Base-by-base conservation (phyloP, 2,888 invertebrate species). In the Frankliniella fusca region DNA sequence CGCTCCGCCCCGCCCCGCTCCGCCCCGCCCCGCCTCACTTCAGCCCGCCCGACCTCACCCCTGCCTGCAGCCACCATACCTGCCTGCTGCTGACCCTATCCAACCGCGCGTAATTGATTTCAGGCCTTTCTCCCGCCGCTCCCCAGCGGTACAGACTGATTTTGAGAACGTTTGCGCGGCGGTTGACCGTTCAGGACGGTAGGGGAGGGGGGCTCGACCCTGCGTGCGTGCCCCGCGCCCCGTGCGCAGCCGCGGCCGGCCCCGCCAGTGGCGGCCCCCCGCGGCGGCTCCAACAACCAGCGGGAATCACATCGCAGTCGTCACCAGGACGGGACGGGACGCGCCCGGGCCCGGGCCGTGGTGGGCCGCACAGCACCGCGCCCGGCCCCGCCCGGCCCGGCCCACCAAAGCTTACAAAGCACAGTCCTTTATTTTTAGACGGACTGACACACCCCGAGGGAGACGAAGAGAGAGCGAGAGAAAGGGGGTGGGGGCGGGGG, bases 391-490 rank as follows among this genome's bases (percentile, higher is more conserved):
- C 65, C 65, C 70, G 23, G n/a, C 70, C n/a, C n/a, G 23, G 70
- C 70, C 9, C n/a, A 23, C n/a, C 70, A 70, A 70, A 70, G 70
- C 70, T 70, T 70, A 70, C 70, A 70, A 70, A 70, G 70, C 70
- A 70, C 70, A 70, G 70, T 70, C 70, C 70, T 70, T 70, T 70
- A 70, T 70, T 70, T 70, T 70, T 70, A 70, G 70, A 5, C 70
- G 70, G 70, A 70, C 70, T 70, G 70, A 70, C 70, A 70, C 70
- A 70, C 70, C n/a, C 12, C 15, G 54, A 20, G 54, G 54, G 54
- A 15, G 15, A 20, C n/a, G n/a, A n/a, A 38, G 38, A 38, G 38
- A 38, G 38, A 38, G 38, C 2, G 38, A 38, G 38, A 38, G 38
- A 38, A 5, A 38, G 38, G 5, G 38, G 5, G 38, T 5, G 38